Evolutionary conservation across 2,113 vertebrate species (phyloP), one percentile per base, ranked within the genome.

Genomic region (Albula glossodonta): DNA sequence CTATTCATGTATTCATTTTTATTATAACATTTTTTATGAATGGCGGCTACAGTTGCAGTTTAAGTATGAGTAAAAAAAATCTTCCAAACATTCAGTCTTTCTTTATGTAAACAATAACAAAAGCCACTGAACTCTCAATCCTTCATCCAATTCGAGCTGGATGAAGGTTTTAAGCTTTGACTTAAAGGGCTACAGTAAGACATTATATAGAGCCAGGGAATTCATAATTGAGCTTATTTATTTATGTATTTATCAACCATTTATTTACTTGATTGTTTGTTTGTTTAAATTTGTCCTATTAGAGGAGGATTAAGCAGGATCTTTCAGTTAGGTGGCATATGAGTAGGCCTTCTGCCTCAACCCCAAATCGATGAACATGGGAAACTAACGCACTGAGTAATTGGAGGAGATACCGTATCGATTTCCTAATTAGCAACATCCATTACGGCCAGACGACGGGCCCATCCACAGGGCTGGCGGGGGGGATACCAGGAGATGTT

Each of bases 401-500:
- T 53, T 51, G 80, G 51, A 52, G n/a, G 50, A 52, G 51, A 81
- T 51, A 10, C 5, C 4, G 19, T 81, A 81, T 81, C 25, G 80
- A 81, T 81, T 81, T 81, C 10, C 51, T 81, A 81, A 81, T 81
- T 81, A 81, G 80, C 80, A 25, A 53, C 51, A 52, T 25, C 80
- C 49, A 81, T 81, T 52, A 81, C 17, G 9, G 80, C 17, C 49
- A 81, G 48, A 25, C 9, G 51, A 17, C 25, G 6, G 2, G 50
- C 25, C 5, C 22, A n/a, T n/a, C 19, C 19, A 7, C 9, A 8
- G 50, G 80, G 80, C 15, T 11, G 2, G 80, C 13, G 1, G 3
- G 70, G 51, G 80, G 50, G 51, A 25, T 53, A 52, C 19, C 7
- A 81, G 80, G 22, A 81, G 80, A 52, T 4, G 80, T 81, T 52